Evolutionary conservation across 2,888 invertebrate genomes (phyloP).

Genomic region (Mamestra brassicae): DNA sequence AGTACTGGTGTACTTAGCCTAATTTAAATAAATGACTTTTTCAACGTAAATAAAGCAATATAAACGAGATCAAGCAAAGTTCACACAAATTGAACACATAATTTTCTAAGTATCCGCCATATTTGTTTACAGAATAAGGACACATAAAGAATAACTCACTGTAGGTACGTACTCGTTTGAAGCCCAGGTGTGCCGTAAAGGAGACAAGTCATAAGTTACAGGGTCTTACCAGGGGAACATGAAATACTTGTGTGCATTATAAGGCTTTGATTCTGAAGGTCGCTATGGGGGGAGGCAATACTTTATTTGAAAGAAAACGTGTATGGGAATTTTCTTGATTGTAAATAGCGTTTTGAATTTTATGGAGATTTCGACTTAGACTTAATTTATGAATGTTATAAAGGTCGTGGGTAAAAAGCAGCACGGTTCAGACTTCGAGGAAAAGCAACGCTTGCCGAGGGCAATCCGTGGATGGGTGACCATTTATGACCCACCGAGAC

Average conservation of each 20-base stretch:
- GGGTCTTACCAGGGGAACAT: constrained; percentile 37
- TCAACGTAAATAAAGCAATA: too few relatives aligned
- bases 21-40: too few relatives aligned
- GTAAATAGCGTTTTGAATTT: not conserved
- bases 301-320: not conserved
- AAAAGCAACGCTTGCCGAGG: too few relatives aligned
- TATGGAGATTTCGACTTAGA: too few relatives aligned
- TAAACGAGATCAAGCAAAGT: too few relatives aligned
- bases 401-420: too few relatives aligned
- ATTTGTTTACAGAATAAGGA: constrained; percentile 2
- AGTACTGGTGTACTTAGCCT: too few relatives aligned
- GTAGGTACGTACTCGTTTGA: constrained; percentile 5
- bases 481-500: too few relatives aligned
- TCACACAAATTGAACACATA: too few relatives aligned
- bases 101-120: not conserved
- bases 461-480: too few relatives aligned
- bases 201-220: constrained; percentile 56
- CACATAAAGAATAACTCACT: not conserved
- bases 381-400: too few relatives aligned
- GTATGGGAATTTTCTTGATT: not conserved
- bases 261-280: constrained; percentile 51
- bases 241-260: constrained; percentile 45
- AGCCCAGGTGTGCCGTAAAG: constrained; percentile 54
- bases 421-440: too few relatives aligned
- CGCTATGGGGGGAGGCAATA: not conserved